Evolutionary conservation across 2,113 vertebrate species (phyloP), one percentile per base, ranked within the genome.

Genomic region (Perognathus longimembris): DNA sequence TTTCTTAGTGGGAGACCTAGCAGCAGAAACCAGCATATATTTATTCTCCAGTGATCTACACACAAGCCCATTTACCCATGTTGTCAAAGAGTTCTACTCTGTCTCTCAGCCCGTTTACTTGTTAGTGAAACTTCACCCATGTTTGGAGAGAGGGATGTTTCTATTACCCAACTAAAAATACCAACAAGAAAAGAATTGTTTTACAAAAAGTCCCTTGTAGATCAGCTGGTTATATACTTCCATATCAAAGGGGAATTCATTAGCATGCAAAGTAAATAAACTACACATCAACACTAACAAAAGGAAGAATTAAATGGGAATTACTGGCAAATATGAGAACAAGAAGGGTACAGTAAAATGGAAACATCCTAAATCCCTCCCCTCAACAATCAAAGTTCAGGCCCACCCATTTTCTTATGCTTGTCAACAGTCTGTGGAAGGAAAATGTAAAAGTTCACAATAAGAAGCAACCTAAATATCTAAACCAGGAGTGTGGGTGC

Each of bases 371-470:
- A 76, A 76, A 40, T 89, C 76, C 22, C 26, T 0, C 40, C n/a
- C 6, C n/a, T 59, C 66, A 63, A 88, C 61, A 85, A 87, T 71
- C 54, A 34, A 73, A 92, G 61, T 67, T 40, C 40, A 64, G 38
- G 76, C 71, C 11, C 28, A 32, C 85, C 24, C 14, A 71, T 88
- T 92, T 78, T n/a, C 85, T 94, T 70, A 79, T 24, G 78, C 85
- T 63, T 86, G 34, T 78, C 79, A 85, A 36, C 81, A 67, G 81
- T 75, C 91, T 67, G 88, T 79, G 57, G 28, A 32, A 95, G 79
- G 79, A 67, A 67, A 45, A 50, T 66, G 38, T 32, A n/a, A 28
- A 95, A 78, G 54, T 89, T 93, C 57, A 88, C 91, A 85, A 82
- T 61, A 64, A 90, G 85, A 73, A 91, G 15, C 20, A 82, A 75